Base-by-base conservation (phyloP, 2,888 invertebrate genomes). In the Bellardia pandia region DNA sequence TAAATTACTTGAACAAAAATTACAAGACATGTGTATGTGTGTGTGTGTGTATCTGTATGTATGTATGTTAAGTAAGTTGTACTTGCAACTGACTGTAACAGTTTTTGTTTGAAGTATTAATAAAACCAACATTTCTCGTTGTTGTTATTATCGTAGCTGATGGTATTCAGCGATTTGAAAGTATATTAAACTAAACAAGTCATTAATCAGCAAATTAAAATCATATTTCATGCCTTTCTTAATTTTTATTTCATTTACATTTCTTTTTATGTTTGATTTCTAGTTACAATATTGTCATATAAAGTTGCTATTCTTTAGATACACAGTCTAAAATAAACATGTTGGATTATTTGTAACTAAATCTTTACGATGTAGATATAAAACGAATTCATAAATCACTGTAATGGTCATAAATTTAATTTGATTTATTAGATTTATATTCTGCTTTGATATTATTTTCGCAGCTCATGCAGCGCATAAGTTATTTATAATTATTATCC, bases 1-100 rank as follows among this genome's bases (percentile, higher is more conserved):
- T 7, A 77, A 82, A 86, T 74, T 75, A 78, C 81, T 82, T 78
- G 58, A 74, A 68, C 37, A 30, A 71, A 62, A 56, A 84, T 72
- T 78, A 74, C 74, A 84, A 64, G 64, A 66, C 45, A 72, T 71
- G 37, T 58, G 37, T 56, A 13, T 45, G 64, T 64, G 23, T 58
- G 37, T 56, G 13, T 60, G 33, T 66, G 4, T 53, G 56, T n/a
- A 23, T 51, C 33, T 40, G 42, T 60, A 9, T 53, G 11, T 16
- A 45, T 58, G 66, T n/a, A 33, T 74, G 37, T 81, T 80, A 72
- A 62, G 62, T 71, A 64, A 72, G 56, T 74, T 81, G 64, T 66
- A 48, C 64, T 56, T 58, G 14, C 56, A 40, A 75, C 14, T 30
- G 33, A 42, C 14, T 81, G 74, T 74, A 66, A 56, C 23, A 66